Evolutionary conservation across 2,113 vertebrate species (phyloP), one percentile per base, ranked within the genome.

Genomic region (Bubo blakistoni): DNA sequence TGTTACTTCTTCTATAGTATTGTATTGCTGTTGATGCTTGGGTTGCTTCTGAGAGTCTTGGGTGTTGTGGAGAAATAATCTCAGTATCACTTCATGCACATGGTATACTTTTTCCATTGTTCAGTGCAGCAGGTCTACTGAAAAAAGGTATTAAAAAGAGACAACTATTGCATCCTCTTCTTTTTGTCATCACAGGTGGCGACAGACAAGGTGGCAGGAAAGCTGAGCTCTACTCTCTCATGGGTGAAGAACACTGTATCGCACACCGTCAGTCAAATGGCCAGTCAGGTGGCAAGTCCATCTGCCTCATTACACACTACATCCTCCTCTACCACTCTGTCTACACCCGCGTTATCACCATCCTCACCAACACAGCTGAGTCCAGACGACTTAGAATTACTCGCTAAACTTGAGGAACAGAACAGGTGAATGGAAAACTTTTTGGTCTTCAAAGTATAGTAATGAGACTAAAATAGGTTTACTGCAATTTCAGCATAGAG

Each of bases 151-250:
- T 59, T 86, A 8, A 18, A 40, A 81, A 62, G 69, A 32, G 46
- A n/a, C 84, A 84, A 63, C 71, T 38, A 16, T 11, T 78, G 26
- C 32, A 92, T 94, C 34, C 24, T 87, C 30, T 81, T 87, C 85
- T 79, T 51, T 77, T 65, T 90, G 54, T 90, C 27, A 12, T 57
- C 26, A 14, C 97, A 99, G 99, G 99, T 99, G 99, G 99, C 99
- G 99, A 99, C 99, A 98, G 99, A 99, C 98, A 99, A 99, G 98
- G 99, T 99, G 98, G 98, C 99, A 96, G 99, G 99, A 90, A 99
- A 99, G 98, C 98, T 99, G 99, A 99, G 99, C 98, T 99, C 99
- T 98, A 99, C 99, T 99, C 99, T 99, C 99, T 99, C 99, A 99
- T 99, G 99, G 99, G 99, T 99, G 97, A 99, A 99, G 99, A 99